Base-by-base conservation (phyloP, 2,113 vertebrate genomes). In the Xiphophorus couchianus region DNA sequence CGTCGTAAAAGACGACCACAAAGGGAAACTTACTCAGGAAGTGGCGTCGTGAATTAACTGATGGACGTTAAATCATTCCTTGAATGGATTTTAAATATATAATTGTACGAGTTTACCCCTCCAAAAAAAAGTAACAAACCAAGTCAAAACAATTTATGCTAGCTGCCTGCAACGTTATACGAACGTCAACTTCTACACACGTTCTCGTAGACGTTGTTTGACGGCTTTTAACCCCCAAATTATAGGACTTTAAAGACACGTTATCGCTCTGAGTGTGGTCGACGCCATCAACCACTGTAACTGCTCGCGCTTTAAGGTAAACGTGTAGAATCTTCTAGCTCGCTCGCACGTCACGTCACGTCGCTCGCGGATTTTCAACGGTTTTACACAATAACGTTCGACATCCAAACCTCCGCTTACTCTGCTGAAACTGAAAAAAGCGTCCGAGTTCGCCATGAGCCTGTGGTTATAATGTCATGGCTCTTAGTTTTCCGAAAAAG, bases 321-420 rank as follows among this genome's bases (percentile, higher is more conserved):
- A 69, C 66, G 28, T 58, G 62, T 37, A 9, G 28, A 74, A 60
- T 65, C 22, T 76, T 71, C 35, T 69, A 39, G 80, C 64, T 71
- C 37, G 27, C 25, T 28, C 28, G 28, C 28, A 28, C 28, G 28
- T 28, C 28, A 64, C 67, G 66, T 65, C 72, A 44, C 71, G 10
- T 44, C 30, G 11, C 33, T 0, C 17, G 3, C 0, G 27, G n/a
- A 72, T 42, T 63, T 73, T 71, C 2, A 72, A 33, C 22, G 22
- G 30, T 10, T 81, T 71, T 33, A 2, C 7, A 48, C 44, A 13
- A n/a, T 1, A 44, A 54, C 4, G 11, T 12, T 70, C 48, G 48
- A 54, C 25, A 3, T 3, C 15, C 17, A 66, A 66, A 42, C 11
- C 37, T 6, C 14, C 14, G n/a, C 44, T 67, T 42, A 1, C 51